Conservation (phyloP, 2,888 invertebrate genomes). For the Microctonus hyperodae region DNA sequence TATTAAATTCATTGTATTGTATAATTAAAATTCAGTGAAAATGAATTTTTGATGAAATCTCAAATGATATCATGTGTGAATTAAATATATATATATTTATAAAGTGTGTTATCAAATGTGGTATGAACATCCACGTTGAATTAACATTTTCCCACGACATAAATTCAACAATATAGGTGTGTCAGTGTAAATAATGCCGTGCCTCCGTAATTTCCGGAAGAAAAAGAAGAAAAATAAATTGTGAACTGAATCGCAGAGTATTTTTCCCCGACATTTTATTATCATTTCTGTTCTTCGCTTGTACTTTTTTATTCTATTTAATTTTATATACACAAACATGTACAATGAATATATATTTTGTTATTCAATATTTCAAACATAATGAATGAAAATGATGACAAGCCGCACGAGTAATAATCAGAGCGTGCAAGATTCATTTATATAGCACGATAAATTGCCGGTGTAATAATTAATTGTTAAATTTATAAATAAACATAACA, state of each 20-base stretch:
- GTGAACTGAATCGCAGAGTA: background rate
- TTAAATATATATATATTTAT: background rate
- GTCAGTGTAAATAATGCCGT: slow-evolving; percentile 27
- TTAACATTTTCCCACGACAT: slow-evolving; percentile 26
- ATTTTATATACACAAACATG: background rate
- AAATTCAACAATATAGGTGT: slow-evolving; percentile 21
- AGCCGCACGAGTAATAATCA: background rate
- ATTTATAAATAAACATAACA: background rate
- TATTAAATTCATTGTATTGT: no score
- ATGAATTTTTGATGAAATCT: background rate
- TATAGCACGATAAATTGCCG: background rate
- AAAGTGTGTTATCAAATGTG: background rate
- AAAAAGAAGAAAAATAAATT: background rate
- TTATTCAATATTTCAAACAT: background rate
- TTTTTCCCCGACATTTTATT: background rate
- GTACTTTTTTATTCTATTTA: background rate
- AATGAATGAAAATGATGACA: background rate
- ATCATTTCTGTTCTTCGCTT: background rate
- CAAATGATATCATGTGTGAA: slow-evolving; percentile 4
- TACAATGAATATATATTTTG: no score
- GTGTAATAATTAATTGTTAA: background rate
- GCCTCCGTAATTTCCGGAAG: slow-evolving; percentile 41
- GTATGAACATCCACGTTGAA: slow-evolving; percentile 4
- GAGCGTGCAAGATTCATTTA: background rate
- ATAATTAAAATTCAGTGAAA: background rate